Evolutionary conservation across 2,888 invertebrate species (phyloP), one percentile per base, ranked within the genome.

Genomic region (Macrophya annulata): DNA sequence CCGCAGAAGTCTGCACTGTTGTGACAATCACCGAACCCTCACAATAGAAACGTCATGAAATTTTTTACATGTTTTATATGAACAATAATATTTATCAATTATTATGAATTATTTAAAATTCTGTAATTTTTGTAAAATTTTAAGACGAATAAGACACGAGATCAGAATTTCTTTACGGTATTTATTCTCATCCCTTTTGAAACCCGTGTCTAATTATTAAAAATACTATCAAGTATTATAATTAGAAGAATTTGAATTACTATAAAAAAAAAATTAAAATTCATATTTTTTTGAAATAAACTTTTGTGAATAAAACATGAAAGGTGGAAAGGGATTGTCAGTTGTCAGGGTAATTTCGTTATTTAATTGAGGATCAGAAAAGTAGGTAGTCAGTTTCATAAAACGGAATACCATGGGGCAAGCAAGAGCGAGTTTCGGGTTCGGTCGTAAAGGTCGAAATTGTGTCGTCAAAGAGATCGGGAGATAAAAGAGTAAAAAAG

Each of bases 381-480:
- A 40, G 68, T 68, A 68, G 68, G 43, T 45, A 21, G 45, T 3
- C 74, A n/a, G 74, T 74, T 74, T 74, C 45, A 45, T 74, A 40
- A 74, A 74, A 74, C 74, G 45, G 74, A 74, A 74, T 45, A 43
- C 37, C 68, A 15, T 15, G 37, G 68, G 68, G 21, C 21, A 8
- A 15, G 21, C 21, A 8, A 15, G 21, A 37, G 25, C 37, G 37
- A 15, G 68, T 37, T 15, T n/a, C n/a, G 68, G 68, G 68, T 37
- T 17, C 37, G 17, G 37, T 68, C 68, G 74, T 74, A 74, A 74
- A 74, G 45, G 55, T 31, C 37, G 48, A 37, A 77, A 77, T 77
- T 77, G 77, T 77, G 77, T 77, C 77, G 77, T 77, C n/a, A 77
- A 77, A 77, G 25, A 77, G 31, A 51, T 31, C 55, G 77, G 55